These are phyloP conservation scores for Nyctibius grandis DNA, from an alignment of 2,797 vertebrate genomes.

Conservation along the genomic window DNA sequence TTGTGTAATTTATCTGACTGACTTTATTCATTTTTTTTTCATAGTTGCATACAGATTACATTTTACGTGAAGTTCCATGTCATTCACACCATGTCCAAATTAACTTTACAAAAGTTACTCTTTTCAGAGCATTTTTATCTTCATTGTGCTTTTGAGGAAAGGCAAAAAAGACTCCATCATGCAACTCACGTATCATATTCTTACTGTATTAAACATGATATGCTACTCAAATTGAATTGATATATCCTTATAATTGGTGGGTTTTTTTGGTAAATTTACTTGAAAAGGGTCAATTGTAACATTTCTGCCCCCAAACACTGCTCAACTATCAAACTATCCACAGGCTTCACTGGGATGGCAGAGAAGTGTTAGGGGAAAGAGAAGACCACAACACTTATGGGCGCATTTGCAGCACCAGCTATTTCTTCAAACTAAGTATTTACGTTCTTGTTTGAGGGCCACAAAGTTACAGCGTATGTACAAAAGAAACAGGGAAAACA, in stretches of 20 bases:
- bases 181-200: neutral
- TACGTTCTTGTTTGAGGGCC: neutral
- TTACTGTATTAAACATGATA: neutral
- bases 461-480: neutral
- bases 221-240: neutral
- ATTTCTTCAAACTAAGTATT: neutral
- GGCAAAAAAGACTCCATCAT: neutral
- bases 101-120: neutral
- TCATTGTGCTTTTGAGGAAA: neutral
- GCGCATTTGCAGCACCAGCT: neutral
- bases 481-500: neutral
- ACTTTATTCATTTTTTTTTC: neutral
- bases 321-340: neutral
- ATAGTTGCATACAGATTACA: neutral
- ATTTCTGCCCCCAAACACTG: neutral
- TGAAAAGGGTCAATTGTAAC: neutral
- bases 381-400: neutral
- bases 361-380: neutral
- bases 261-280: neutral
- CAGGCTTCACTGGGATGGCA: neutral
- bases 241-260: neutral
- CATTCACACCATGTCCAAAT: neutral
- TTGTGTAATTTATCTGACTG: conserved; percentile 24
- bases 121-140: neutral
- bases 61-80: neutral